Evolutionary conservation across 2,888 invertebrate genomes (phyloP).

Genomic region (Euclidia mi): DNA sequence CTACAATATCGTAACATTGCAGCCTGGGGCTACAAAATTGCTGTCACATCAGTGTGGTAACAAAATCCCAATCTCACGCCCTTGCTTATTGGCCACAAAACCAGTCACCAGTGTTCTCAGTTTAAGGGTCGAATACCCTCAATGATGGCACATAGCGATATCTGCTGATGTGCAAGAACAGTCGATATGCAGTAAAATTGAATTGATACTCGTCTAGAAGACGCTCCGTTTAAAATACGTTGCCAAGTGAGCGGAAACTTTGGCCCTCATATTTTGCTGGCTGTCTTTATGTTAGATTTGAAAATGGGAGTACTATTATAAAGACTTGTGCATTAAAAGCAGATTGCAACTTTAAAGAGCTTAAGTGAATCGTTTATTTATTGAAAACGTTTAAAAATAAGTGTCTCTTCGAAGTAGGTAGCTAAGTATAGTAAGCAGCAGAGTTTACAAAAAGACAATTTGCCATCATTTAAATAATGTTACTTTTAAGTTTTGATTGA

Average conservation of each 20-base stretch:
- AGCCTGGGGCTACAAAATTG: constrained; percentile 13
- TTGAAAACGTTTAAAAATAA: no score
- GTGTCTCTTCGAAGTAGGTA: no score
- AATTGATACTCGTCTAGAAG: constrained; percentile 53
- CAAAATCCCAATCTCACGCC: constrained; percentile 16
- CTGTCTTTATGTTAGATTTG: constrained; percentile 2
- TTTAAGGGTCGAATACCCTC: constrained; percentile 9
- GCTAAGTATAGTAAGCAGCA: no score
- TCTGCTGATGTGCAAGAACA: constrained; percentile 59
- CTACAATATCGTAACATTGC: background rate
- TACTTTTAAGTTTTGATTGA: no score
- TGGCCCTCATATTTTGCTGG: constrained; percentile 39
- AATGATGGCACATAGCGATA: constrained; percentile 16
- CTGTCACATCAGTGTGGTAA: constrained; percentile 6
- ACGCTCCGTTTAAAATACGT: constrained; percentile 44
- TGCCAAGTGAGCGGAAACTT: constrained; percentile 36
- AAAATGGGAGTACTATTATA: background rate
- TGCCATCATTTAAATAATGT: no score
- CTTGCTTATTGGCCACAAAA: constrained; percentile 22
- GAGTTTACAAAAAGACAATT: no score
- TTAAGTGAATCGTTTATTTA: no score
- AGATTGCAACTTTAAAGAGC: background rate
- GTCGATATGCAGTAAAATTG: constrained; percentile 70
- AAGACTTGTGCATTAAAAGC: no score
- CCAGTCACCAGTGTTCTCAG: constrained; percentile 5